Evolutionary conservation across 2,113 vertebrate genomes (phyloP).

Genomic region (Caranx ignobilis): DNA sequence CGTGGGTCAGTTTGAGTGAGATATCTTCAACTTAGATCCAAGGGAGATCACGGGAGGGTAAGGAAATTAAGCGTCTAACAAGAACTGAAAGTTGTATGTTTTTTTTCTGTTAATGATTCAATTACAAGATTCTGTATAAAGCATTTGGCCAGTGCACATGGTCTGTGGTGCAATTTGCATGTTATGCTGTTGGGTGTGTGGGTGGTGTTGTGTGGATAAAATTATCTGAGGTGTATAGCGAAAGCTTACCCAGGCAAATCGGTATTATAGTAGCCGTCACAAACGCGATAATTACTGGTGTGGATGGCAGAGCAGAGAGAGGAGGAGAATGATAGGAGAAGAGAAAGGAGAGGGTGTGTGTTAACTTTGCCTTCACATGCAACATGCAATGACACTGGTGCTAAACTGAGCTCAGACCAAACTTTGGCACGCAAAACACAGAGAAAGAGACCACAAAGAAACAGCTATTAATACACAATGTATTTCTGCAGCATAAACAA

Average conservation of each 20-base stretch:
- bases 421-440: constrained; percentile 53
- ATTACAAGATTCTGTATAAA: constrained; percentile 45
- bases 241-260: constrained; percentile 99
- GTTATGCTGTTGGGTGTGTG: constrained; percentile 36
- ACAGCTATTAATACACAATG: constrained; percentile 26
- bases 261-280: constrained; percentile 99
- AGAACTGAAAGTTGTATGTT: constrained; percentile 44
- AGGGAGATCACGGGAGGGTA: constrained; percentile 64
- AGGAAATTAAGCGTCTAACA: constrained; percentile 48
- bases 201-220: constrained; percentile 61
- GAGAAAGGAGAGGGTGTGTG: constrained; percentile 93
- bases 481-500: constrained; percentile 36
- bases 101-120: constrained; percentile 52
- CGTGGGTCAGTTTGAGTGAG: constrained; percentile 88
- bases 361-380: constrained; percentile 94
- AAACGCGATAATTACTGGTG: constrained; percentile 99
- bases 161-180: constrained; percentile 50
- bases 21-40: constrained; percentile 79
- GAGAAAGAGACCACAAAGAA: constrained; percentile 54
- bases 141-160: constrained; percentile 35
- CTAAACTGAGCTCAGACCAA: constrained; percentile 56
- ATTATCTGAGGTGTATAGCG: constrained; percentile 88
- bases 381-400: constrained; percentile 91
- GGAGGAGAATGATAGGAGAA: constrained; percentile 84
- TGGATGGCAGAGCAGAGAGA: constrained; percentile 90